phyloP scores from a whole-genome alignment of 2,797 vertebrate species.

The Micropoecilia bifurca region DNA sequence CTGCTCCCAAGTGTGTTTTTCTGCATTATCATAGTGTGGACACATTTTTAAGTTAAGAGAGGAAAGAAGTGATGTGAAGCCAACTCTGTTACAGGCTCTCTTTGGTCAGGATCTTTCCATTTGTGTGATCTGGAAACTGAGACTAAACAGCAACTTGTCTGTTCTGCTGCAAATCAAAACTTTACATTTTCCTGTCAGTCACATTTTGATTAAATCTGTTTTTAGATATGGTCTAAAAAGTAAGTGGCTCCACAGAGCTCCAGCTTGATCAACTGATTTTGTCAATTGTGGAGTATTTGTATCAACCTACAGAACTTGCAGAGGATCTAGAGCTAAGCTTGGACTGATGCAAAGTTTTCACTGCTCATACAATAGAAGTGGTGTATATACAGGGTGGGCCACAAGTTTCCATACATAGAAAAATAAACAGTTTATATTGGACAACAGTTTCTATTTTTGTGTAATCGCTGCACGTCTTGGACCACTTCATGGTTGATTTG shows the following conservation, averaged over 20 bases:
- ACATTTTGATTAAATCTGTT: slow-evolving; percentile 1
- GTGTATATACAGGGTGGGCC: not conserved
- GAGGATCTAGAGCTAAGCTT: slow-evolving; percentile 52
- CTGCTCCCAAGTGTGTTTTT: not conserved
- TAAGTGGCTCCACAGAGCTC: slow-evolving; percentile 15
- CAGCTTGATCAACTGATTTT: slow-evolving; percentile 38
- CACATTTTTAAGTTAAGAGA: not conserved
- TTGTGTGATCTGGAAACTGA: not conserved
- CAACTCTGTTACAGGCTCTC: not conserved
- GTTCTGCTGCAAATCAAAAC: no score
- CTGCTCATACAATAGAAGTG: slow-evolving; percentile 31
- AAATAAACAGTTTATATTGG: no score
- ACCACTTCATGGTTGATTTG: no score
- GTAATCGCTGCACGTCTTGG: no score
- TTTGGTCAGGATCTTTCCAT: not conserved
- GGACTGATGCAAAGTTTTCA: slow-evolving; percentile 23
- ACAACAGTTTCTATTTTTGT: no score
- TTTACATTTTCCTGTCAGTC: slow-evolving; percentile 19
- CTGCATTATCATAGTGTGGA: not conserved
- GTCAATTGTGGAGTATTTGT: slow-evolving; percentile 34
- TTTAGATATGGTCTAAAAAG: slow-evolving; percentile 26
- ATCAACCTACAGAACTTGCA: slow-evolving; percentile 31
- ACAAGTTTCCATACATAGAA: no score
- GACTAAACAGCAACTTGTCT: not conserved
- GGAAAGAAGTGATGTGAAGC: not conserved